Conservation (phyloP, 2,797 vertebrate genomes). For the Malacoraja senta region DNA sequence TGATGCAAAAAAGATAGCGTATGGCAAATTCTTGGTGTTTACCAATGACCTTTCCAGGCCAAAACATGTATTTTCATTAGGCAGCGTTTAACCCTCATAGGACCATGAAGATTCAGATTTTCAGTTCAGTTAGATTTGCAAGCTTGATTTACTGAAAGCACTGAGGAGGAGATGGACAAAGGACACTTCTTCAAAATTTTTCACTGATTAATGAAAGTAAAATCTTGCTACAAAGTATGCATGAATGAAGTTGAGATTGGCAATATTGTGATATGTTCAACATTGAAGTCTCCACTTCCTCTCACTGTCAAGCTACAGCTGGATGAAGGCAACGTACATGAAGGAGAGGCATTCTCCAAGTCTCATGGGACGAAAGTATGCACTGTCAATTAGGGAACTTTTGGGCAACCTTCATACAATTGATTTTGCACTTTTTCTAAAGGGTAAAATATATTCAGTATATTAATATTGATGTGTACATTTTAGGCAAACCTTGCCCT, state of each 20-base stretch:
- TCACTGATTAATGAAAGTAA: background rate
- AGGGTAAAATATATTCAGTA: background rate
- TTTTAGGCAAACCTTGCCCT: background rate
- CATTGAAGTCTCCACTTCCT: background rate
- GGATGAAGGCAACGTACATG: background rate
- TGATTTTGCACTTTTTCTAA: background rate
- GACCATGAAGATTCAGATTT: background rate
- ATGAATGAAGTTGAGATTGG: background rate
- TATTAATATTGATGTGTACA: background rate
- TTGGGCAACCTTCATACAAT: background rate
- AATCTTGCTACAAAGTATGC: background rate
- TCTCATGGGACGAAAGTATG: background rate
- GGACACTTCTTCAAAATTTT: background rate
- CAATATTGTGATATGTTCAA: background rate
- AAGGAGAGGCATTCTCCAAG: background rate
- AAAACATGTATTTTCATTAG: no score
- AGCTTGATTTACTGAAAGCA: no score
- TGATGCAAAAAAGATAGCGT: no score
- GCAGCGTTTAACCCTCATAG: no score
- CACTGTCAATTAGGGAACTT: background rate
- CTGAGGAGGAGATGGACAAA: background rate
- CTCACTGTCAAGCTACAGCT: background rate
- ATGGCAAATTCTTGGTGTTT: no score
- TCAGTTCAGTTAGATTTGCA: background rate
- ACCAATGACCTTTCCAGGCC: no score